Evolutionary conservation across 2,888 invertebrate genomes (phyloP).

Genomic region (Neocrepidodera transversa): DNA sequence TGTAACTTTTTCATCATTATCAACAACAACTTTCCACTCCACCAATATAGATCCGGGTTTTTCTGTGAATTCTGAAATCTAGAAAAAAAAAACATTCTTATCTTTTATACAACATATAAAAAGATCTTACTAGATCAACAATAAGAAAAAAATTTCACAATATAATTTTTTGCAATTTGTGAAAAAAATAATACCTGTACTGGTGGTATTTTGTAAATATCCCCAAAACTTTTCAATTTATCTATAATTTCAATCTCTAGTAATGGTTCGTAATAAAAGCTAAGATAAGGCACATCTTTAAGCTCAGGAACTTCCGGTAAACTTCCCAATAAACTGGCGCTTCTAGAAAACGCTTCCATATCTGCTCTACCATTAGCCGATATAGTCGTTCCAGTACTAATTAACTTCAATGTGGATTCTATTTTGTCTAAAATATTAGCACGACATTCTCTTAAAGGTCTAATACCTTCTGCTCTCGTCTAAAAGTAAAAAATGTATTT

Average conservation of each 20-base stretch:
- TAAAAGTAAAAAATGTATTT: constrained; percentile 37
- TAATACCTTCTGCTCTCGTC: constrained; percentile 54
- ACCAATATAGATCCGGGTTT: constrained; percentile 65
- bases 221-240: constrained; percentile 50
- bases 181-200: constrained; percentile 51
- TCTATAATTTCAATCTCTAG: constrained; percentile 47
- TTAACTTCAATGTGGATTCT: constrained; percentile 53
- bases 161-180: not conserved
- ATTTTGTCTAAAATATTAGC: constrained; percentile 57
- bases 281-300: constrained; percentile 65
- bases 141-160: too few relatives aligned
- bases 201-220: constrained; percentile 52
- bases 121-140: too few relatives aligned
- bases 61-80: constrained; percentile 62
- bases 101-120: too few relatives aligned
- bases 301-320: constrained; percentile 65
- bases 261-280: constrained; percentile 60
- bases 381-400: constrained; percentile 49
- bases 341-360: constrained; percentile 47
- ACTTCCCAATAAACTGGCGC: constrained; percentile 58
- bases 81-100: too few relatives aligned
- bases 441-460: constrained; percentile 58
- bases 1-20: constrained; percentile 55
- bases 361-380: constrained; percentile 39
- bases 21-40: constrained; percentile 62